A percentile compares a stretch with the other conserved stretches of the same genome.
These are phyloP conservation scores for Zootermopsis nevadensis DNA, from an alignment of 2,888 invertebrate species.

Conservation along the genomic window DNA sequence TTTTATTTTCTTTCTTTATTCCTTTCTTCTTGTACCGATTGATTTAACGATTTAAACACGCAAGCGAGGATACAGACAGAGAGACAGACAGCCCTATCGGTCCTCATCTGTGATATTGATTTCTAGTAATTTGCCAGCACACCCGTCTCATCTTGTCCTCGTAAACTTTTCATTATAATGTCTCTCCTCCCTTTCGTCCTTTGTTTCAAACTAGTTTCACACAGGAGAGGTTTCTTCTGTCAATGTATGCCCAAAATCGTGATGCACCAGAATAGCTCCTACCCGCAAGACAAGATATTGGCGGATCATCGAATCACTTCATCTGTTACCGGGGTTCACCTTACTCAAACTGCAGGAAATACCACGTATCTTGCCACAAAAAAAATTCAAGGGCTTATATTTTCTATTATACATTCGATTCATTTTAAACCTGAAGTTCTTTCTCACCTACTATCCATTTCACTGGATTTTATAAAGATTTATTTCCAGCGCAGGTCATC, in stretches of 20 bases:
- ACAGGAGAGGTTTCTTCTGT: background rate
- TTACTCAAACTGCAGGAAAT: no score
- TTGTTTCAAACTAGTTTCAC: slow-evolving; percentile 32
- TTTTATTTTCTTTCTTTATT: slow-evolving; percentile 21
- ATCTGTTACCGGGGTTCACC: background rate
- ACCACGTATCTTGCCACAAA: no score
- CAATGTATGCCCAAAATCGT: background rate
- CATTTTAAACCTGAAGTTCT: no score
- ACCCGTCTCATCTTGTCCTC: background rate
- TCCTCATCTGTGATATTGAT: slow-evolving; percentile 45
- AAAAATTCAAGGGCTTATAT: no score
- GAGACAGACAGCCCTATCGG: slow-evolving; percentile 20
- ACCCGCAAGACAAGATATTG: background rate
- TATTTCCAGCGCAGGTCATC: no score
- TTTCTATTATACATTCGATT: no score
- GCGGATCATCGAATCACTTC: background rate
- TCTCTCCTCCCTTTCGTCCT: background rate
- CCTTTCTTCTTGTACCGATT: slow-evolving; percentile 22
- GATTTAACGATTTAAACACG: slow-evolving; percentile 43
- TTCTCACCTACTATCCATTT: no score
- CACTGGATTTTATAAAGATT: no score
- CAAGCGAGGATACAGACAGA: background rate
- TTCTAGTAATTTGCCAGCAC: slow-evolving; percentile 41
- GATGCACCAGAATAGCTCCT: background rate
- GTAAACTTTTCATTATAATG: slow-evolving; percentile 35